These are phyloP conservation scores for Calosoma granatense DNA, from an alignment of 1,140 invertebrate species.

Conservation along the genomic window DNA sequence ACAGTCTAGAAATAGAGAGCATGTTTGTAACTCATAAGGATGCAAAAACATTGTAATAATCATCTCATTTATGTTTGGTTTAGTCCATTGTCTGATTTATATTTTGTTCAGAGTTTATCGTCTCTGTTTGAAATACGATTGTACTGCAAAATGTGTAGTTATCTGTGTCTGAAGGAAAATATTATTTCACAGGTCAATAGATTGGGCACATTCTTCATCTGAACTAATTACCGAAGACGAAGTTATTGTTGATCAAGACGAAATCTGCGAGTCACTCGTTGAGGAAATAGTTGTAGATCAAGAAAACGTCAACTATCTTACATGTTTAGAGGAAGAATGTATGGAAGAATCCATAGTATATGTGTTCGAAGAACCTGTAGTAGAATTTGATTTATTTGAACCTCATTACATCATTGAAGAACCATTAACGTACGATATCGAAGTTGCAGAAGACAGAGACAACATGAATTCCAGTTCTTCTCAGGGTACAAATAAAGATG, in stretches of 20 bases:
- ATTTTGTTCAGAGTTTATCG: too few species aligned
- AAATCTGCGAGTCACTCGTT: neutral
- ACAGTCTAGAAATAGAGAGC: too few species aligned
- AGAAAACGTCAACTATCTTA: neutral
- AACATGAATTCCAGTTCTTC: neutral
- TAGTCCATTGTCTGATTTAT: too few species aligned
- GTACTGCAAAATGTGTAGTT: too few species aligned
- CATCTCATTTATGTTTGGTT: too few species aligned
- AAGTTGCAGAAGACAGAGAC: neutral
- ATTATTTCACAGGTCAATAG: neutral
- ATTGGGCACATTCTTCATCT: neutral
- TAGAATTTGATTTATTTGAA: neutral
- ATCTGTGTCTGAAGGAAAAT: too few species aligned
- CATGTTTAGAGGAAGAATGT: neutral
- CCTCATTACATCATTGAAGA: neutral
- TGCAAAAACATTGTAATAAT: too few species aligned
- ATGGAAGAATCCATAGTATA: neutral
- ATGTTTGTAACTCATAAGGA: too few species aligned
- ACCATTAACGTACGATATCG: neutral
- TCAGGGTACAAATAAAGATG: neutral
- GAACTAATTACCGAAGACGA: neutral
- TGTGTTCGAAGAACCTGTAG: neutral
- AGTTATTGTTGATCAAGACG: neutral
- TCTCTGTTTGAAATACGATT: too few species aligned
- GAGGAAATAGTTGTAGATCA: neutral